Percentiles rank a stretch among this genome's conserved stretches.
These are phyloP conservation scores for Mohoua ochrocephala DNA, from an alignment of 2,113 vertebrate genomes.

Conservation along the genomic window DNA sequence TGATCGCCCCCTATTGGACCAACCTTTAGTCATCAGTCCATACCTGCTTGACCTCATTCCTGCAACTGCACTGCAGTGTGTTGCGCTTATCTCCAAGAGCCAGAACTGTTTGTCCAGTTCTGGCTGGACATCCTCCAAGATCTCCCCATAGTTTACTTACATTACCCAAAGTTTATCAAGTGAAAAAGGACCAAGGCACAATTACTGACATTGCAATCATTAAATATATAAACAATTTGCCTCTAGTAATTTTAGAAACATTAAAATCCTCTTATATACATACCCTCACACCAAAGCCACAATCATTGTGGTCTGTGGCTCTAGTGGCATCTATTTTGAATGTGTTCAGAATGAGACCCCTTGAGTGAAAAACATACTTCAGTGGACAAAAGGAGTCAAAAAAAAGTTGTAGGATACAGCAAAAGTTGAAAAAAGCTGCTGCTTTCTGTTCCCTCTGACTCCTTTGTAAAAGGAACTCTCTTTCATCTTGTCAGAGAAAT, in stretches of 20 bases:
- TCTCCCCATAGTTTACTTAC: background rate
- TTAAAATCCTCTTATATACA: background rate
- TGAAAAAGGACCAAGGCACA: background rate
- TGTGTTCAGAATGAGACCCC: background rate
- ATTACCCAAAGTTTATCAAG: background rate
- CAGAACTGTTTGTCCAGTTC: background rate
- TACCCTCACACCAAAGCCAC: background rate
- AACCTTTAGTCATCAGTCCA: background rate
- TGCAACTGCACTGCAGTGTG: background rate
- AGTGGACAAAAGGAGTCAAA: background rate
- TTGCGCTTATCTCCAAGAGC: background rate
- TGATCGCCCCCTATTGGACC: rapidly evolving
- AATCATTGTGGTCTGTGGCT: background rate
- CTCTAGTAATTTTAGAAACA: background rate
- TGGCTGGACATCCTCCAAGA: background rate
- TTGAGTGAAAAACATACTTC: background rate
- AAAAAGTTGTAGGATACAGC: background rate
- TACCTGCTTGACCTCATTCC: background rate
- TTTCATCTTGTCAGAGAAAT: background rate
- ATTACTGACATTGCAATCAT: background rate
- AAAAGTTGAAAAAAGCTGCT: background rate
- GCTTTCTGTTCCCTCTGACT: background rate
- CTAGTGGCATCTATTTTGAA: background rate
- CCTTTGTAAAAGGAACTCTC: background rate
- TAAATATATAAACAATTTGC: background rate